Conservation (phyloP, 2,888 invertebrate species). For the Sturmia bella region DNA sequence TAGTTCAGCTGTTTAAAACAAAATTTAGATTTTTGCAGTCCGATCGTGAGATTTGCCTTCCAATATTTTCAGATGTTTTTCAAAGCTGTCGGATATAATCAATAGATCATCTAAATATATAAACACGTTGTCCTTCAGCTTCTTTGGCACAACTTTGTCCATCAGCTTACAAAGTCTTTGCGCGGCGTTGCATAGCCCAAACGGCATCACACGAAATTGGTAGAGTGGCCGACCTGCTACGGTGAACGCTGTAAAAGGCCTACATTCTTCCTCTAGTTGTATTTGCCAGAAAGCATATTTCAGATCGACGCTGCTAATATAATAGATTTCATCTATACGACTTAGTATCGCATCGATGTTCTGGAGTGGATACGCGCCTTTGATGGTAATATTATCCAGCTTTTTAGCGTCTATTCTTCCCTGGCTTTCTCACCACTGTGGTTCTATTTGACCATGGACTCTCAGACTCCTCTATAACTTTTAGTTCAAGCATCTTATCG, state of each 20-base stretch:
- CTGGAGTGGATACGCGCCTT: neutral
- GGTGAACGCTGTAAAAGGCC: constrained; percentile 49
- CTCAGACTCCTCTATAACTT: neutral
- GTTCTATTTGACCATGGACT: neutral
- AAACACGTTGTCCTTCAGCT: neutral
- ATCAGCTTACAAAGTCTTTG: neutral
- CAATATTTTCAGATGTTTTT: neutral
- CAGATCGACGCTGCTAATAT: constrained; percentile 49
- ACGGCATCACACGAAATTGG: constrained; percentile 6
- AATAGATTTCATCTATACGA: neutral
- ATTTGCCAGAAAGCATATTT: constrained; percentile 54
- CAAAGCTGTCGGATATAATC: neutral
- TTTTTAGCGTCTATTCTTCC: neutral
- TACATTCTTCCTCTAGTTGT: constrained; percentile 20
- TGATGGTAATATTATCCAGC: neutral
- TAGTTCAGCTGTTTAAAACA: neutral
- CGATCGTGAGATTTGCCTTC: neutral
- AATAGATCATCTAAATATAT: neutral
- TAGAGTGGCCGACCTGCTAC: constrained; percentile 40
- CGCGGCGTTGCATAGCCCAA: constrained; percentile 1
- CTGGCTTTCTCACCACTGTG: neutral
- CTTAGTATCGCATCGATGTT: neutral
- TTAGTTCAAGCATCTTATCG: neutral
- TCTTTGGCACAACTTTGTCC: neutral
- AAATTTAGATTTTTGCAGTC: neutral